Evolutionary conservation across 2,888 invertebrate genomes (phyloP).

Genomic region (Chironomus riparius): DNA sequence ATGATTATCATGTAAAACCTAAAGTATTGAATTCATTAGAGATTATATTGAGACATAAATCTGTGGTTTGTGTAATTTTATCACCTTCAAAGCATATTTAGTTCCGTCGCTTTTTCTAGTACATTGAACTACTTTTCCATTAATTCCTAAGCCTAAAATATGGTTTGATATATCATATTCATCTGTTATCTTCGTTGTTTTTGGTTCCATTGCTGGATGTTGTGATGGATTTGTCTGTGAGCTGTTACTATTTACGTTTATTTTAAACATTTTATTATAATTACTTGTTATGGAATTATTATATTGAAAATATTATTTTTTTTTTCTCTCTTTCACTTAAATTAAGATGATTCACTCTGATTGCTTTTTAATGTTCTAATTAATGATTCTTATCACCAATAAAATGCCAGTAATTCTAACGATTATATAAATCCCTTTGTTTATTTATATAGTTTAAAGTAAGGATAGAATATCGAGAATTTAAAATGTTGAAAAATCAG

Average conservation of each 20-base stretch:
- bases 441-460: too few relatives aligned
- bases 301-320: not conserved
- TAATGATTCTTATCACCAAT: too few relatives aligned
- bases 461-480: too few relatives aligned
- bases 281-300: not conserved
- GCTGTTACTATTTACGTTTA: not conserved
- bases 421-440: too few relatives aligned
- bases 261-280: constrained; percentile 18
- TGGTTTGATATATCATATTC: constrained; percentile 89
- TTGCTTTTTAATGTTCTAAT: too few relatives aligned
- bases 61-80: constrained; percentile 17
- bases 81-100: constrained; percentile 87
- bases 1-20: constrained; percentile 82
- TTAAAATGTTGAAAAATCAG: too few relatives aligned
- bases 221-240: not conserved
- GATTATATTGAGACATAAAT: not conserved
- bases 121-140: constrained; percentile 97
- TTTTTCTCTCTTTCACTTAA: too few relatives aligned
- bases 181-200: constrained; percentile 73
- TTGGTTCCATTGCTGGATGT: constrained; percentile 41
- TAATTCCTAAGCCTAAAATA: constrained; percentile 84
- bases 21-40: not conserved
- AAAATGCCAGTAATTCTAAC: too few relatives aligned
- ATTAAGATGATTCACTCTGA: too few relatives aligned
- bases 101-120: constrained; percentile 62